Evolutionary conservation across 2,797 vertebrate species (phyloP).

Genomic region (Trachurus trachurus): DNA sequence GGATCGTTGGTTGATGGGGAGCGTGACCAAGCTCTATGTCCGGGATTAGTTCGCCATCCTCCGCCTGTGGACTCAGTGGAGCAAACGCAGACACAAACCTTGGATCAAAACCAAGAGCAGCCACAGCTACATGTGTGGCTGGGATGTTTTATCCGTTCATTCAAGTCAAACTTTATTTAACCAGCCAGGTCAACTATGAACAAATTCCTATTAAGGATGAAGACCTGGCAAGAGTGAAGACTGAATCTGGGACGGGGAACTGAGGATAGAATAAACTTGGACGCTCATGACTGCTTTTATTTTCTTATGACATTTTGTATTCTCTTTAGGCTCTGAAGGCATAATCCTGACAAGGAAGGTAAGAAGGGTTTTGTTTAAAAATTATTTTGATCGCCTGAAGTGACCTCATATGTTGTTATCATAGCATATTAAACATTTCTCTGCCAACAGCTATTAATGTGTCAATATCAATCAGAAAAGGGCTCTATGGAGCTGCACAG

Average conservation of each 20-base stretch:
- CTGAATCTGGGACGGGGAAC: constrained; percentile 35
- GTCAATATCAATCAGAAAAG: constrained; percentile 43
- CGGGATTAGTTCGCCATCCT: constrained; percentile 65
- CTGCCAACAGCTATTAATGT: constrained; percentile 36
- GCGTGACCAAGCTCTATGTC: constrained; percentile 64
- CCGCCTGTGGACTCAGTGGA: constrained; percentile 66
- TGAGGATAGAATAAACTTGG: constrained; percentile 30
- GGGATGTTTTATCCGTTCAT: constrained; percentile 33
- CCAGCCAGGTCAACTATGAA: constrained; percentile 44
- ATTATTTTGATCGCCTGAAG: constrained; percentile 32
- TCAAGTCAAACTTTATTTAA: constrained; percentile 52
- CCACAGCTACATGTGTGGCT: constrained; percentile 44
- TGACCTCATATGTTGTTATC: constrained; percentile 43
- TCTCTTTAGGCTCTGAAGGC: constrained; percentile 11
- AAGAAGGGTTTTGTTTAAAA: constrained; percentile 28
- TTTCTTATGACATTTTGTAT: constrained; percentile 19
- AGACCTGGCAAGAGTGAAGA: constrained; percentile 35
- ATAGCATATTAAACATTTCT: constrained; percentile 32
- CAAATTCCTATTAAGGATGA: constrained; percentile 38
- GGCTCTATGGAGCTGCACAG: constrained; percentile 31
- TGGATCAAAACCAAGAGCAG: constrained; percentile 47
- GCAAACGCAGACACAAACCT: constrained; percentile 48
- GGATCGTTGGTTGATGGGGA: constrained; percentile 68
- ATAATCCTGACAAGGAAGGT: constrained; percentile 24
- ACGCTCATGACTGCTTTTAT: constrained; percentile 20